These are phyloP conservation scores for Forficula auricularia DNA, from an alignment of 1,140 invertebrate species.

Conservation along the genomic window DNA sequence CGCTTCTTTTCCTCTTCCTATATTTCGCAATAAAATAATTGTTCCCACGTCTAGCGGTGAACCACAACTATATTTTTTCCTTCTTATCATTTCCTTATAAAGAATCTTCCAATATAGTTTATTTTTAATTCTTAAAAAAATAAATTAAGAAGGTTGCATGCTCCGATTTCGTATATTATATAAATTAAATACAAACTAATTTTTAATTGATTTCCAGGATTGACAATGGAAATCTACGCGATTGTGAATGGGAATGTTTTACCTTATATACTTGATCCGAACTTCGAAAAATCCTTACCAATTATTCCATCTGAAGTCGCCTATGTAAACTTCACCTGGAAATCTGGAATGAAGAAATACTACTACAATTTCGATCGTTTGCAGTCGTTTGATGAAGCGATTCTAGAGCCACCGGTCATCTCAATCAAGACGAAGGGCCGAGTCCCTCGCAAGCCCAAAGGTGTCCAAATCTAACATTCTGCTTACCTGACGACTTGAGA, in stretches of 20 bases:
- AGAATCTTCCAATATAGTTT: not conserved
- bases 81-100: too few species aligned
- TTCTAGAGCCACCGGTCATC: conserved; percentile 66
- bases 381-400: conserved; percentile 63
- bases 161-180: too few species aligned
- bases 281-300: conserved; percentile 72
- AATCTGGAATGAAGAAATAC: conserved; percentile 66
- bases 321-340: conserved; percentile 85
- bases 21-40: too few species aligned
- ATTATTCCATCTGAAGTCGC: conserved; percentile 69
- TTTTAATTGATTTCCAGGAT: conserved; percentile 48
- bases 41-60: too few species aligned
- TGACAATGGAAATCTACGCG: conserved; percentile 73
- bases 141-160: not conserved
- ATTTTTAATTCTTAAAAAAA: conserved; percentile 9
- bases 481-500: not conserved
- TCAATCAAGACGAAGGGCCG: conserved; percentile 68
- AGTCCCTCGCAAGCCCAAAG: conserved; percentile 67
- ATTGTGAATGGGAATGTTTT: conserved; percentile 69
- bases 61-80: too few species aligned
- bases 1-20: too few species aligned
- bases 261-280: conserved; percentile 70
- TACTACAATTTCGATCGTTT: conserved; percentile 73
- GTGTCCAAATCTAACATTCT: conserved; percentile 27
- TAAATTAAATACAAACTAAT: too few species aligned